Percentiles rank a stretch among this genome's conserved stretches.
These are phyloP conservation scores for Adelphocoris suturalis DNA, from an alignment of 2,888 invertebrate species.

Conservation along the genomic window DNA sequence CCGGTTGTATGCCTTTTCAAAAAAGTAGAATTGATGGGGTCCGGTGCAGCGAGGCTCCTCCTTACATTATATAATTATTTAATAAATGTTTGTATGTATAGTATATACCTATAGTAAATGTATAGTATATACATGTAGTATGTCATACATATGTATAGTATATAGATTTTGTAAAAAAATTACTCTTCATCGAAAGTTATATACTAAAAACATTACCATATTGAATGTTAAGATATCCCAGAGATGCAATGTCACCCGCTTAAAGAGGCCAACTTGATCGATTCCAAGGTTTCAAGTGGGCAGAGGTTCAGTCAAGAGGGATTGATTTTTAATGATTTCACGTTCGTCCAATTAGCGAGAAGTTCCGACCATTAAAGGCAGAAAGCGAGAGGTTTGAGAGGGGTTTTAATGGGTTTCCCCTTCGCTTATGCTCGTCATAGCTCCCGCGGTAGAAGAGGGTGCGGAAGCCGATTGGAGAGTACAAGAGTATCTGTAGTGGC, in stretches of 20 bases:
- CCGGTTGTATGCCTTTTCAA: no score
- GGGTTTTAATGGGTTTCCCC: constrained; percentile 52
- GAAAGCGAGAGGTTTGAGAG: constrained; percentile 36
- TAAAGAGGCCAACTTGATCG: not conserved
- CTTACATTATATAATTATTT: no score
- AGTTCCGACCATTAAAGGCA: constrained; percentile 51
- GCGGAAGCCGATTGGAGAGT: constrained; percentile 21
- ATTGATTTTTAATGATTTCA: constrained; percentile 52
- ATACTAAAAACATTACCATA: no score
- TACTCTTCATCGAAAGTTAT: no score
- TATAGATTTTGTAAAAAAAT: no score
- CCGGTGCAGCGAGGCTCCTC: no score
- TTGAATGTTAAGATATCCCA: not conserved
- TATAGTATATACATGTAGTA: no score
- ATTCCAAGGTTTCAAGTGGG: constrained; percentile 5
- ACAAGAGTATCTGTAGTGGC: constrained; percentile 39
- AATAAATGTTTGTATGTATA: no score
- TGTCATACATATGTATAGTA: no score
- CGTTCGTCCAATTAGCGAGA: constrained; percentile 45
- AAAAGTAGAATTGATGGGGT: no score
- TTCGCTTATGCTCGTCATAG: constrained; percentile 32
- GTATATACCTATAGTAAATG: no score
- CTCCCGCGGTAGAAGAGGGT: not conserved
- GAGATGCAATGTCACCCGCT: not conserved
- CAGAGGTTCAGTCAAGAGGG: constrained; percentile 20